Evolutionary conservation across 2,113 vertebrate genomes (phyloP).

Genomic region (Sturnira hondurensis): DNA sequence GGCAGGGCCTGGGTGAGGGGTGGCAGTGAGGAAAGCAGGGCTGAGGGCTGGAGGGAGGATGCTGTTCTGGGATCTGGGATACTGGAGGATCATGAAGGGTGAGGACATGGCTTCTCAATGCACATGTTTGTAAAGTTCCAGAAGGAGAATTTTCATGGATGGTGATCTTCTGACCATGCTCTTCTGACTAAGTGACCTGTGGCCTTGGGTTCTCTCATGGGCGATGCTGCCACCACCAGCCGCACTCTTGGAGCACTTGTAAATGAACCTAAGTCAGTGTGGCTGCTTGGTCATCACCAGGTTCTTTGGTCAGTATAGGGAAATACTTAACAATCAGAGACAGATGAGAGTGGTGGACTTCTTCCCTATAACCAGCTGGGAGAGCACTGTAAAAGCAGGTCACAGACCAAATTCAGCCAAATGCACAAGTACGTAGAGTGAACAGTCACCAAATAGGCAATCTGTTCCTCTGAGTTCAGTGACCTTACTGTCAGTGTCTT

Average conservation of each 20-base stretch:
- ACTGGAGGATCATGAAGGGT: neutral
- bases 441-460: neutral
- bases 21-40: neutral
- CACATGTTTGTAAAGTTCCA: neutral
- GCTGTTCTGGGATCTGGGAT: neutral
- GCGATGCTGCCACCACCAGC: neutral
- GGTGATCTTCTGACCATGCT: neutral
- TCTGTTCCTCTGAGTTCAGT: neutral
- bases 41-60: neutral
- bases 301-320: neutral
- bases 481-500: neutral
- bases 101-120: neutral
- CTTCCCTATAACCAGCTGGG: neutral
- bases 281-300: neutral
- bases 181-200: neutral
- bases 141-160: neutral
- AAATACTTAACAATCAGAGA: neutral
- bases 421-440: neutral
- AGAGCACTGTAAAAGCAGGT: neutral
- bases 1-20: neutral
- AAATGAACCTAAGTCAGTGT: neutral
- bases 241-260: neutral
- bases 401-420: neutral
- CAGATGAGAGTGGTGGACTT: neutral
- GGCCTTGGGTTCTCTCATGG: neutral